Base-by-base conservation (phyloP, 2,888 invertebrate species). In the Bugula neritina region DNA sequence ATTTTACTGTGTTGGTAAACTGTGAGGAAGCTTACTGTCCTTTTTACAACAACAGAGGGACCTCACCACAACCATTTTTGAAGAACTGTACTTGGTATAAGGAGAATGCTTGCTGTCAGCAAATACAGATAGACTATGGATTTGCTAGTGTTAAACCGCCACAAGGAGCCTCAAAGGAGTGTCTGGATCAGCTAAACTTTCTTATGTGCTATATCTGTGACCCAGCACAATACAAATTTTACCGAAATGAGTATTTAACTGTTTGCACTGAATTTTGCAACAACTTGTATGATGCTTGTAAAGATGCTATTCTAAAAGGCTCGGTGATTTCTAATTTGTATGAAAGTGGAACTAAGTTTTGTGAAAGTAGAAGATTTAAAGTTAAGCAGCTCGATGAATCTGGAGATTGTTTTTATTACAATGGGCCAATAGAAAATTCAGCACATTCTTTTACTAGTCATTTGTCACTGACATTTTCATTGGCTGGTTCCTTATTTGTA, bases 171-270 rank as follows among this genome's bases (percentile, higher is more conserved):
- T 82, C 83, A 1, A 76, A 73, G 1, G 78, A 78, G 23, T 84
- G 84, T 72, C 83, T 83, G 73, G 76, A 77, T 70, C 83, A 83
- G 74, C 78, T 83, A 1, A 84, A 84, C 76, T 83, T 81, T 73
- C 77, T 84, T 31, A 84, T 84, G 84, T 84, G 84, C 73, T 84
- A 84, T 74, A 81, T 84, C 5, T 84, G 84, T 73, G 80, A 83
- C 0, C 84, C 84, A 0, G 77, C 80, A 73, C 84, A 84, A 77
- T 80, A 82, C 74, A 72, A 75, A 2, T 83, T 82, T 75, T 84
- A 83, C 75, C 73, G 77, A 31, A 76, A 77, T 63, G 84, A 84
- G 75, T 77, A 80, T 54, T 75, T 84, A 72, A 81, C 80, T 0
- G 83, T 84, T 10, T 84, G 84, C 74, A 79, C 78, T 71, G 79